Percentiles rank a stretch among this genome's conserved stretches.
phyloP scores from a whole-genome alignment of 2,888 invertebrate species.

The Meloe dianella region DNA sequence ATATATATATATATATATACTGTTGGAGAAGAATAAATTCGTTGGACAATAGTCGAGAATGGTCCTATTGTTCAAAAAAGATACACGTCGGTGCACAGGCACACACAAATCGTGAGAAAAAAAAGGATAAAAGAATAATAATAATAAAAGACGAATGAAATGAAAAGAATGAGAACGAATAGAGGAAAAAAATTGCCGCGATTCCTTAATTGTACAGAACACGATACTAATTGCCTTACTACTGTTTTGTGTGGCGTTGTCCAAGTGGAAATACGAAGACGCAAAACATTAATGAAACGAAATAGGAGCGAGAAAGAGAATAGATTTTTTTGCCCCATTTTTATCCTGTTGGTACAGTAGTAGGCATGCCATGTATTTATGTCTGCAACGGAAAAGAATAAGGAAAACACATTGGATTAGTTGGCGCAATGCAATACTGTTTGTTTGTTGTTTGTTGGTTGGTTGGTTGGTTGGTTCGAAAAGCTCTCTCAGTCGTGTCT shows the following conservation, averaged over 20 bases:
- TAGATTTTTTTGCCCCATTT: slow-evolving; percentile 29
- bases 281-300: slow-evolving; percentile 3
- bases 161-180: slow-evolving; percentile 10
- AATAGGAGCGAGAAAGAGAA: not conserved
- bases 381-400: slow-evolving; percentile 56
- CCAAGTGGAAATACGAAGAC: slow-evolving; percentile 49
- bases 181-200: slow-evolving; percentile 44
- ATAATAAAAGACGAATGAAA: slow-evolving; percentile 12
- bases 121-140: not conserved
- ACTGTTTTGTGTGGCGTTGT: slow-evolving; percentile 56
- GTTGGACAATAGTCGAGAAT: slow-evolving; percentile 11
- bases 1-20: too few species aligned
- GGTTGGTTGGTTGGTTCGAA: slow-evolving; percentile 33
- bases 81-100: slow-evolving; percentile 21
- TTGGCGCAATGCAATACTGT: slow-evolving; percentile 52
- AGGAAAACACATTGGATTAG: slow-evolving; percentile 55
- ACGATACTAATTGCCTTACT: slow-evolving; percentile 60
- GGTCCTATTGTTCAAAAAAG: slow-evolving; percentile 7
- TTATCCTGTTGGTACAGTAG: slow-evolving; percentile 36
- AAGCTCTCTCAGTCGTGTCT: slow-evolving; percentile 50
- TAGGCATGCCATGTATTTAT: slow-evolving; percentile 55
- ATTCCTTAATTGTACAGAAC: slow-evolving; percentile 59
- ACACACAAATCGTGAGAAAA: slow-evolving; percentile 13
- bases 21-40: slow-evolving; percentile 4
- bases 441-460: slow-evolving; percentile 1